Conservation (phyloP, 2,113 vertebrate genomes). For the Phocoena phocoena region DNA sequence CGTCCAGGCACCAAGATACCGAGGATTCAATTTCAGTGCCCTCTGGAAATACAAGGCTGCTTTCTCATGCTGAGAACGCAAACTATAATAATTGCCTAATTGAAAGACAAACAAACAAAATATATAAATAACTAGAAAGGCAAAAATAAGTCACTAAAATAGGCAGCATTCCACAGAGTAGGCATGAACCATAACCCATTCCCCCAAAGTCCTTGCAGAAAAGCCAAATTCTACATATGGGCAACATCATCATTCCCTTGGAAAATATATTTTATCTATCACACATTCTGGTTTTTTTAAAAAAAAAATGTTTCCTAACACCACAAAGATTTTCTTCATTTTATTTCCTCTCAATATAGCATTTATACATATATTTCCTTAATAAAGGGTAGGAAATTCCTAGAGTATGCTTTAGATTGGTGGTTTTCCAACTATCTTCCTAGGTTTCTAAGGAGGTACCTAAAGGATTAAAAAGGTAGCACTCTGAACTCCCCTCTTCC, state of each 20-base stretch:
- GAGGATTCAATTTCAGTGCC: constrained; percentile 96
- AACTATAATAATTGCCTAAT: constrained; percentile 97
- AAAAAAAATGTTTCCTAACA: not conserved
- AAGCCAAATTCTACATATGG: not conserved
- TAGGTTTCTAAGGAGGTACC: not conserved
- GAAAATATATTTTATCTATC: constrained; percentile 36
- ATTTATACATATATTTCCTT: constrained; percentile 31
- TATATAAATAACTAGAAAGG: constrained; percentile 17
- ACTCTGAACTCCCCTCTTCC: not conserved
- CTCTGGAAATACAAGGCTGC: constrained; percentile 99
- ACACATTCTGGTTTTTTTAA: not conserved
- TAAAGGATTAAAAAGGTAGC: constrained; percentile 6
- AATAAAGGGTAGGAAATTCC: not conserved
- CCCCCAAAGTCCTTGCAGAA: constrained; percentile 6
- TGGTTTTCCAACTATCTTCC: constrained; percentile 32
- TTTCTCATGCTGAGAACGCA: constrained; percentile 98
- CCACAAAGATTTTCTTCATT: constrained; percentile 12
- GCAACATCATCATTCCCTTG: not conserved
- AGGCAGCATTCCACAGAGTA: not conserved
- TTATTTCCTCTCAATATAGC: constrained; percentile 5
- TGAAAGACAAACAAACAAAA: constrained; percentile 68
- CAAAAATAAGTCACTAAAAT: constrained; percentile 30
- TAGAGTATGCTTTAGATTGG: not conserved
- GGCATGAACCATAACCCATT: not conserved
- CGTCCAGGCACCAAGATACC: constrained; percentile 98